Evolutionary conservation across 2,888 invertebrate species (phyloP), one percentile per base, ranked within the genome.

Genomic region (Dryadula phaetusa): DNA sequence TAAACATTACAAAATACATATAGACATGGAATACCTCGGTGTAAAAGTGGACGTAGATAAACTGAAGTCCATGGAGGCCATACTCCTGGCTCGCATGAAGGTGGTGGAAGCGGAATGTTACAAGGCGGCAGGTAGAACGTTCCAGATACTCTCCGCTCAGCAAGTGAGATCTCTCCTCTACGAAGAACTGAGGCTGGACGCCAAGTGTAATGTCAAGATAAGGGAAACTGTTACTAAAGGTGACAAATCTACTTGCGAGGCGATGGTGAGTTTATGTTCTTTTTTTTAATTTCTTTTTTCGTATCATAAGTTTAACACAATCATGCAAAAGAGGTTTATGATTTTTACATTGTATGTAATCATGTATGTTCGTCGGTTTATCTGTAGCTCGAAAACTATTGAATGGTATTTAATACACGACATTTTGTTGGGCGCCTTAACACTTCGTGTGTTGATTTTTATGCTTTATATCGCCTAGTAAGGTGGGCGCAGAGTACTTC

Each of bases 211-310:
- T 58, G 76, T 93, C 10, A 82, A 78, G 69, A 82, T 93, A 22
- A 81, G 80, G 66, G 87, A 85, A 73, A 93, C 93, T 0, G 34
- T 83, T 6, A 64, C 76, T 18, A 82, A 79, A 60, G 88, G 89
- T 1, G 87, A 82, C 0, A 93, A 91, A 72, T 92, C 93, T 28
- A 93, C 93, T 0, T 90, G 89, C 0, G 93, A 93, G 73, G 74
- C 82, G 44, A 87, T 87, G 86, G 93, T 93, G 53, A 72, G 56
- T 62, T 49, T 37, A n/a, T n/a, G n/a, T n/a, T n/a, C n/a, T n/a
- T n/a, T n/a, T n/a, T n/a, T n/a, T n/a, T n/a, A n/a, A n/a, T n/a
- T n/a, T n/a, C n/a, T n/a, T n/a, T n/a, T n/a, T n/a, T n/a, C n/a
- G n/a, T n/a, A n/a, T n/a, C n/a, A n/a, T n/a, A n/a, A n/a, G n/a